These are phyloP conservation scores for Apostichopus californicus DNA, from an alignment of 35 echinoderm and acorn worm species.

Conservation along the genomic window DNA sequence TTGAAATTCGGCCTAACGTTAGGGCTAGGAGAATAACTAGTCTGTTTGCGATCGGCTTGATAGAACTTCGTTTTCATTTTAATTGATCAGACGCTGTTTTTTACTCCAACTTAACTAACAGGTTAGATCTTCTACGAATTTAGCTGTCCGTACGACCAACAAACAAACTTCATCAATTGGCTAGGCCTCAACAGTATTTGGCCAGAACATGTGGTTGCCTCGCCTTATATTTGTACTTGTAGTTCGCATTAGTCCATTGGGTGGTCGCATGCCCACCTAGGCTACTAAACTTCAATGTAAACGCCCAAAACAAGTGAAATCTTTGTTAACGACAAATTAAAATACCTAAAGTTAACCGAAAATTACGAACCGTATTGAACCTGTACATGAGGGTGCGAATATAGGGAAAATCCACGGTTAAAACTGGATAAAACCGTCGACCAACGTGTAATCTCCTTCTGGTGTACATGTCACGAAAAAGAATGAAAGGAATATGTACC, in stretches of 20 bases:
- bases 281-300: neutral
- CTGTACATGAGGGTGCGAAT: constrained; percentile 53
- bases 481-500: neutral
- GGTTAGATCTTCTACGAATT: no score
- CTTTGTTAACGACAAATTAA: neutral
- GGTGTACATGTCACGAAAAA: constrained; percentile 54
- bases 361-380: constrained; percentile 40
- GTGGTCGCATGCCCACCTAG: neutral
- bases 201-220: constrained; percentile 40
- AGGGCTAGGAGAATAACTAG: no score
- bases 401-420: constrained; percentile 46
- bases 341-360: neutral
- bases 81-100: no score
- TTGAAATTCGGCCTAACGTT: no score
- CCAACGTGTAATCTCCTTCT: constrained; percentile 27
- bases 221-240: neutral
- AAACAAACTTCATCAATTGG: no score
- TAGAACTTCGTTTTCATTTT: no score
- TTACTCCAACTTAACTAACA: no score
- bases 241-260: neutral
- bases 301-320: neutral
- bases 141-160: no score
- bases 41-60: no score
- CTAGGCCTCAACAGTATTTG: no score
- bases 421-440: constrained; percentile 50